Evolutionary conservation across 2,888 invertebrate species (phyloP), one percentile per base, ranked within the genome.

Genomic region (Lathronympha strigana): DNA sequence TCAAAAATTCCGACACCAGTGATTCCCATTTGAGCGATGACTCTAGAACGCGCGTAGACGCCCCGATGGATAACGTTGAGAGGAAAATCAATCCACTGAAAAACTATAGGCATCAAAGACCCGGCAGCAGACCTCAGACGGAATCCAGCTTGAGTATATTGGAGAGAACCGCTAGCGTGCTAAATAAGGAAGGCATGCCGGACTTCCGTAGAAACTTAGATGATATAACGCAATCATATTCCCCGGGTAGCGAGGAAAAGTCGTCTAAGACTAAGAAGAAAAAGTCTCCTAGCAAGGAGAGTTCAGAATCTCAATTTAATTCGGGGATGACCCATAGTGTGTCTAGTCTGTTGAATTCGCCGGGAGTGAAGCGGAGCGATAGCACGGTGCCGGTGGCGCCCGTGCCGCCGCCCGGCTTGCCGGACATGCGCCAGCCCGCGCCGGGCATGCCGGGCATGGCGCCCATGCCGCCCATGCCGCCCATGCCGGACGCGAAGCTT

Each of bases 221-320:
- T 62, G 92, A 92, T 70, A 92, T 92, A 40, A 92, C 92, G 1
- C 90, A 92, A 61, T 92, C 92, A 0, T 92, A 92, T 67, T 91
- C 92, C 0, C 92, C 92, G 0, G 83, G 81, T 0, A 79, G 81
- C 8, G 90, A 91, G 58, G 90, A 90, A 28, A 87, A 82, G 69
- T 75, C 80, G 0, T 70, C 76, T 1, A 89, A 88, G 70, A 81
- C 88, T 1, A 89, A 86, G 69, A 92, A 92, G 80, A 92, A 92
- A 66, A 87, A 87, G 43, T 87, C 89, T 2, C 91, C 91, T 0
- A 81, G 72, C 33, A 91, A 91, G 13, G 88, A 89, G 17, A 67
- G 70, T 4, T 45, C 71, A 17, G 88, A 88, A 79, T 77, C 83
- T 77, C 85, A 80, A 75, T 71, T 78, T 0, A 78, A 73, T 45